Evolutionary conservation across 1,140 invertebrate species (phyloP).

Genomic region (Elymnias hypermnestra): DNA sequence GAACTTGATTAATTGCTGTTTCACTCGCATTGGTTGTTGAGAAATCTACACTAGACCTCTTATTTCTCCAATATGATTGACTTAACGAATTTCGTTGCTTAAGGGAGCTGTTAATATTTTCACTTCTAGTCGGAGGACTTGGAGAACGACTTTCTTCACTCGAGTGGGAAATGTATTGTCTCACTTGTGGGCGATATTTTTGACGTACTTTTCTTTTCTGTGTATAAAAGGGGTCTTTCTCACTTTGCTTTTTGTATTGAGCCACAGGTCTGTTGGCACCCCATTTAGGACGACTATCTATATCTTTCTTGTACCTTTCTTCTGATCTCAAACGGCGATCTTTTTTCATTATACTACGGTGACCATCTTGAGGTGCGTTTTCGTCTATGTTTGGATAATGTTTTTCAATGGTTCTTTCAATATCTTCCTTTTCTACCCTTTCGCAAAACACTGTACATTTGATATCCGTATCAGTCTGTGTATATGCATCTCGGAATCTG

Average conservation of each 20-base stretch:
- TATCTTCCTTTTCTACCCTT: conserved; percentile 41
- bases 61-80: conserved; percentile 71
- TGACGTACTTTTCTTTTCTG: conserved; percentile 80
- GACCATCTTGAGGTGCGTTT: conserved; percentile 65
- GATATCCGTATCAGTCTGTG: conserved; percentile 79
- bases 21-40: conserved; percentile 37
- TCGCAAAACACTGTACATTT: conserved; percentile 33
- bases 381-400: conserved; percentile 68
- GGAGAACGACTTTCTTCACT: conserved; percentile 78
- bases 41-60: conserved; percentile 53
- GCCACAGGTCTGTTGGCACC: conserved; percentile 82
- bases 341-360: conserved; percentile 63
- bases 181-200: conserved; percentile 70
- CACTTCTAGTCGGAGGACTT: conserved; percentile 60
- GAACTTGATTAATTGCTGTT: conserved; percentile 35
- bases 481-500: conserved; percentile 78
- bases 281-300: conserved; percentile 81
- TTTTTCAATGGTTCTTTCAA: conserved; percentile 47
- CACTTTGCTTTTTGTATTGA: conserved; percentile 85
- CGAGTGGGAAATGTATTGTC: conserved; percentile 75
- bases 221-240: conserved; percentile 84
- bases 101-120: conserved; percentile 41
- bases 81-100: conserved; percentile 63
- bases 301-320: conserved; percentile 71
- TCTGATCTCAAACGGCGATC: conserved; percentile 72